phyloP scores from a whole-genome alignment of 2,113 vertebrate genomes.

The Gallinago jamesoni region DNA sequence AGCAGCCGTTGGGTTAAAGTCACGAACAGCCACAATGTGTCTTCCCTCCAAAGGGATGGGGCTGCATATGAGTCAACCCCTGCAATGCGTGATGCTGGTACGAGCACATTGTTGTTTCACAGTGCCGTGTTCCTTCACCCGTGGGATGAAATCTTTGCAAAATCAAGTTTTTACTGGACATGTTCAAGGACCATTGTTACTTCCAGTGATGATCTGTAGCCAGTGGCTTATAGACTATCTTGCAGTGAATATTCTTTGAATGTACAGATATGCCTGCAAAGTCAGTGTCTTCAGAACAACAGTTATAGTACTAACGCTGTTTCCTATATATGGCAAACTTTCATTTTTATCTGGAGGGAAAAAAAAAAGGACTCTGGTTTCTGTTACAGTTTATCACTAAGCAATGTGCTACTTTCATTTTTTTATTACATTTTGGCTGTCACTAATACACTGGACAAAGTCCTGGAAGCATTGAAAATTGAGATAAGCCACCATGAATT shows the following conservation, averaged over 20 bases:
- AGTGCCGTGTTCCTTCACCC: not conserved
- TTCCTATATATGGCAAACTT: not conserved
- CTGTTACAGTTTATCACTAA: not conserved
- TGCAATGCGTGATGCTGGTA: not conserved
- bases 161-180: not conserved
- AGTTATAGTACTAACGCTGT: not conserved
- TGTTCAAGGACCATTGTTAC: not conserved
- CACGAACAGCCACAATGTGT: not conserved
- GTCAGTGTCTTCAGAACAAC: not conserved
- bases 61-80: not conserved
- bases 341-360: not conserved
- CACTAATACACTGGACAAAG: not conserved
- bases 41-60: not conserved
- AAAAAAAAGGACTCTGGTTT: not conserved
- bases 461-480: not conserved
- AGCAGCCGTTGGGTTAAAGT: slow-evolving; percentile 3
- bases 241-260: not conserved
- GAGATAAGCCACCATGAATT: not conserved
- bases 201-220: not conserved
- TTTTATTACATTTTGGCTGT: not conserved
- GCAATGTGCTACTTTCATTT: not conserved
- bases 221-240: not conserved
- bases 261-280: not conserved
- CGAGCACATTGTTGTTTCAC: not conserved
- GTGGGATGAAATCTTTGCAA: not conserved